Evolutionary conservation across 2,888 invertebrate species (phyloP).

Genomic region (Elmis aenea): DNA sequence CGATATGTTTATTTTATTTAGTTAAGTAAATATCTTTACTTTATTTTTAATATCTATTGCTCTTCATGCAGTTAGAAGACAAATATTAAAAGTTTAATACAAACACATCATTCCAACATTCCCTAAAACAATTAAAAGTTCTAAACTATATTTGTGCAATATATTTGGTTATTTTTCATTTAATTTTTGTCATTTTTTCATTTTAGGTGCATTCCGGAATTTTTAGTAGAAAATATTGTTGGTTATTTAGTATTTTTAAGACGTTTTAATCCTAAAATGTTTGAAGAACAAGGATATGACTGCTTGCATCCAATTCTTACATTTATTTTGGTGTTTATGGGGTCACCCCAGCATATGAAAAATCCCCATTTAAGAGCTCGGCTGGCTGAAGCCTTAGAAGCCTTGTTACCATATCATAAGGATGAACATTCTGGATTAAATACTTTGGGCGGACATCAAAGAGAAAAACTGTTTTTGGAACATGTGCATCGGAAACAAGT

Average conservation of each 20-base stretch:
- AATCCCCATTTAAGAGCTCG: slow-evolving; percentile 92
- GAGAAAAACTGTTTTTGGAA: slow-evolving; percentile 69
- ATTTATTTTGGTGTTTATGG: slow-evolving; percentile 84
- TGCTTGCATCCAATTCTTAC: slow-evolving; percentile 67
- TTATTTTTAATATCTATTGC: no score
- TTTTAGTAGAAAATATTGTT: slow-evolving; percentile 81
- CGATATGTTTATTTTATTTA: no score
- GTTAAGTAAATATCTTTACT: no score
- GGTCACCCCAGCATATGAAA: slow-evolving; percentile 65
- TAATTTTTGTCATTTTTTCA: slow-evolving; percentile 7
- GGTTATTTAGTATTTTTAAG: slow-evolving; percentile 73
- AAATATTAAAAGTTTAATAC: no score
- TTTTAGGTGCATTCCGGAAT: slow-evolving; percentile 80
- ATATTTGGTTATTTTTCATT: no score
- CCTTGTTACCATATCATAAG: slow-evolving; percentile 69
- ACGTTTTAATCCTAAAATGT: slow-evolving; percentile 56
- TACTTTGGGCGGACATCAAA: slow-evolving; percentile 52
- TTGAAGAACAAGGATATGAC: slow-evolving; percentile 61
- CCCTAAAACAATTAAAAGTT: no score
- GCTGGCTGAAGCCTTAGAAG: slow-evolving; percentile 84
- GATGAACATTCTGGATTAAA: slow-evolving; percentile 50
- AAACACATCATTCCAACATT: no score
- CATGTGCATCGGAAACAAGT: slow-evolving; percentile 71
- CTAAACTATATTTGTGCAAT: no score
- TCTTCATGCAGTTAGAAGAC: no score